A percentile compares a stretch with the other conserved stretches of the same genome.
Conservation (phyloP, 2,113 vertebrate genomes). For the Pitta sordida region DNA sequence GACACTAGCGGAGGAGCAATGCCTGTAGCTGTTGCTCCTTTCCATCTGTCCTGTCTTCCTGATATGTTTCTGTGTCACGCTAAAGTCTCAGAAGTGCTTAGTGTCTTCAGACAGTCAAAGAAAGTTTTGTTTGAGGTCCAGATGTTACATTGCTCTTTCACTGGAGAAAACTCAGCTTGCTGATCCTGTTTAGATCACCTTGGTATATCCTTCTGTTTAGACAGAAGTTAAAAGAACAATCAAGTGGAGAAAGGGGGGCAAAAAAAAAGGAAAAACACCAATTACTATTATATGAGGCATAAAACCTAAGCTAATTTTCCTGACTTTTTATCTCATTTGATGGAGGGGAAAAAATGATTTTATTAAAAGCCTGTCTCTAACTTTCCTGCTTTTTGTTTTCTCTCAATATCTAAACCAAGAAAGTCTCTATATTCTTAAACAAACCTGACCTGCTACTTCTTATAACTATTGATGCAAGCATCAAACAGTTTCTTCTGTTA, state of each 20-base stretch:
- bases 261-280: not conserved
- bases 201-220: not conserved
- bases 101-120: not conserved
- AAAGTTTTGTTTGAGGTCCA: not conserved
- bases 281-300: not conserved
- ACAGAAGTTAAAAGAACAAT: not conserved
- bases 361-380: not conserved
- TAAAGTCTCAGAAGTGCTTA: slow-evolving; percentile 5
- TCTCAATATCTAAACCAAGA: not conserved
- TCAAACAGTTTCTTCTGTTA: not conserved
- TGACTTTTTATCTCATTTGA: not conserved
- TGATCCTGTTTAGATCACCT: not conserved
- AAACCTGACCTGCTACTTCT: not conserved
- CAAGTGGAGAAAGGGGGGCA: not conserved
- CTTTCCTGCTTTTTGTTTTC: not conserved
- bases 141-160: not conserved
- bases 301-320: not conserved
- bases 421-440: not conserved
- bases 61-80: not conserved
- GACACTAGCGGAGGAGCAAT: not conserved
- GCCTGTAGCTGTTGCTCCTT: not conserved
- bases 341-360: not conserved
- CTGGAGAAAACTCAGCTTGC: not conserved
- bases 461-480: not conserved
- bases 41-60: slow-evolving; percentile 26